Evolutionary conservation across 2,113 vertebrate genomes (phyloP).

Genomic region (Sturnira hondurensis): DNA sequence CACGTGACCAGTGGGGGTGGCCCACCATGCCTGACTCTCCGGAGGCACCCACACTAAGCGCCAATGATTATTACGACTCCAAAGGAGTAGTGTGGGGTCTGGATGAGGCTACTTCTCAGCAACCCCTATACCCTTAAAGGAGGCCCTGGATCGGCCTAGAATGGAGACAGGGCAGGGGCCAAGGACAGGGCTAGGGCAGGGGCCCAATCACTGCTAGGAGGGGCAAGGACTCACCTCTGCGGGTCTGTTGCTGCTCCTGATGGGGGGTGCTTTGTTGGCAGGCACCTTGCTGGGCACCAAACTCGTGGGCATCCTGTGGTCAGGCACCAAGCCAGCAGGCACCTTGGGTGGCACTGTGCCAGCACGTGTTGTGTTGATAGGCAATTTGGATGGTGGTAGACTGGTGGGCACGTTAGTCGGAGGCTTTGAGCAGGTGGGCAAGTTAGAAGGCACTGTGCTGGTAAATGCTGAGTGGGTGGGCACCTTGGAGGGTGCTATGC

Average conservation of each 20-base stretch:
- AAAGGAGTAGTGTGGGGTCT: not conserved
- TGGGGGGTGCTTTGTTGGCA: not conserved
- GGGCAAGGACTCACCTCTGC: slow-evolving; percentile 30
- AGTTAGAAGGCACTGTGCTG: slow-evolving; percentile 16
- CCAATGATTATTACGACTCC: not conserved
- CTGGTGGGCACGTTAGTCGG: not conserved
- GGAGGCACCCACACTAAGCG: not conserved
- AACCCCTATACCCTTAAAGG: not conserved
- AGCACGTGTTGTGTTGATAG: not conserved
- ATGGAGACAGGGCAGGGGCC: not conserved
- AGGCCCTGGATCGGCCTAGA: not conserved
- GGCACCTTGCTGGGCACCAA: not conserved
- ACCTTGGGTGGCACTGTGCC: not conserved
- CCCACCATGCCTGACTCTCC: not conserved
- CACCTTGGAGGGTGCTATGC: not conserved
- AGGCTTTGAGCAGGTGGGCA: not conserved
- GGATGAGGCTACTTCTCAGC: not conserved
- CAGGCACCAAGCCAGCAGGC: not conserved
- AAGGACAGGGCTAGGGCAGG: not conserved
- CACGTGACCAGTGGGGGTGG: not conserved
- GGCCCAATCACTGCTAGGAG: not conserved
- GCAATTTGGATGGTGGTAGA: slow-evolving; percentile 41
- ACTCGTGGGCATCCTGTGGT: not conserved
- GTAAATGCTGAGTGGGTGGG: not conserved
- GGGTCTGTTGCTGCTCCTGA: not conserved